phyloP scores from a whole-genome alignment of 2,113 vertebrate species.

The Lepidiolamprologus cunningtoni region DNA sequence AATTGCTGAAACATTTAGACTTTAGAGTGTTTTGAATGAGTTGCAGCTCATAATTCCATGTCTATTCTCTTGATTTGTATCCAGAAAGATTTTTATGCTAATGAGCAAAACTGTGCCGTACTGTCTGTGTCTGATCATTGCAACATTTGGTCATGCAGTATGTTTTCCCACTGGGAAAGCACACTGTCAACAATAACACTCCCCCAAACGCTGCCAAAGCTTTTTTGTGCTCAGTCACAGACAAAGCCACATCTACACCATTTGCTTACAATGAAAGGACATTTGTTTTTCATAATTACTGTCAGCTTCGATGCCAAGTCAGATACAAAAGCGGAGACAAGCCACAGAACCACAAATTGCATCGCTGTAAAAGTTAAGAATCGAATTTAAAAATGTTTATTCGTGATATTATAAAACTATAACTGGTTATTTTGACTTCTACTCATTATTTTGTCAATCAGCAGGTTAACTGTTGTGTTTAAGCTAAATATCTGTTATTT shows the following conservation, averaged over 20 bases:
- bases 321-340: neutral
- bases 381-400: neutral
- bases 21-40: neutral
- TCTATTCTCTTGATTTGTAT: neutral
- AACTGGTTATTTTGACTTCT: neutral
- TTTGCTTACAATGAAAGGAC: constrained; percentile 1
- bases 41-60: neutral
- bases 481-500: neutral
- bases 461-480: neutral
- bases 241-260: constrained; percentile 11
- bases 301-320: neutral
- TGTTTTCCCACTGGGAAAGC: constrained; percentile 38
- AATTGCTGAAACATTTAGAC: neutral
- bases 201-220: constrained; percentile 20
- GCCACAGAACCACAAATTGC: neutral
- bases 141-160: constrained; percentile 38
- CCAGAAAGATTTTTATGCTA: neutral
- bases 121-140: neutral
- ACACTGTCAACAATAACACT: constrained; percentile 27
- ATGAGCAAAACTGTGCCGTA: neutral
- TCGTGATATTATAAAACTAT: neutral
- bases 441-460: neutral
- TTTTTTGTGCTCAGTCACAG: constrained; percentile 8
- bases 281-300: constrained; percentile 19
- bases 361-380: neutral